Base-by-base conservation (phyloP, 2,113 vertebrate genomes). In the Notiomystis cincta region DNA sequence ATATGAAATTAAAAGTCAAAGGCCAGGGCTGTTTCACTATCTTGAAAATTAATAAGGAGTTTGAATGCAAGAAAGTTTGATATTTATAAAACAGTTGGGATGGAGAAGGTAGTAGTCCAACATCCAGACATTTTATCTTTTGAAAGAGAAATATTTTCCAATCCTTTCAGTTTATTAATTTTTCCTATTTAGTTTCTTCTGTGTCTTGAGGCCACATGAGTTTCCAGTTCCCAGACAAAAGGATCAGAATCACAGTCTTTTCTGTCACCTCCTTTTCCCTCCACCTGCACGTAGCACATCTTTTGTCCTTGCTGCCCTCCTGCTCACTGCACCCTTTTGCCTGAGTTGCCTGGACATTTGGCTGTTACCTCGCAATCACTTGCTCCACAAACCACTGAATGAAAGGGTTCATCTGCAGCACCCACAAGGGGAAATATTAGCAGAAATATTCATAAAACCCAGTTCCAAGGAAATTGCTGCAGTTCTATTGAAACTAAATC, bases 301-400 rank as follows among this genome's bases (percentile, higher is more conserved):
- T 78, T 75, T 87, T 45, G 15, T 67, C 16, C 37, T 61, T 42
- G 37, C 24, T 47, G 27, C 7, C 18, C 30, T 62, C 12, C 20
- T 7, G 4, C 18, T 45, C 10, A 1, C 11, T 9, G 0, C 2
- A 1, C 9, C 4, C 16, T 75, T 87, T 45, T 24, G 8, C 1
- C 1, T n/a, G 23, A 82, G 30, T n/a, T 57, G 22, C n/a, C 37
- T 57, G 38, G 11, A 47, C 22, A 2, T 15, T 73, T 6, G 0
- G 11, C 12, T 15, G 3, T 25, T 48, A 28, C 8, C 45, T 61
- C 20, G 2, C 31, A 38, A 5, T 31, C 37, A 2, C 17, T 69
- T 77, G 35, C 31, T 22, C 20, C 56, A 56, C 37, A 73, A 90
- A 67, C 2, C 6, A 24, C 54, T 57, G 23, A 80, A 67, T 54